Base-by-base conservation (phyloP, 2,113 vertebrate genomes). In the Anas platyrhynchos region DNA sequence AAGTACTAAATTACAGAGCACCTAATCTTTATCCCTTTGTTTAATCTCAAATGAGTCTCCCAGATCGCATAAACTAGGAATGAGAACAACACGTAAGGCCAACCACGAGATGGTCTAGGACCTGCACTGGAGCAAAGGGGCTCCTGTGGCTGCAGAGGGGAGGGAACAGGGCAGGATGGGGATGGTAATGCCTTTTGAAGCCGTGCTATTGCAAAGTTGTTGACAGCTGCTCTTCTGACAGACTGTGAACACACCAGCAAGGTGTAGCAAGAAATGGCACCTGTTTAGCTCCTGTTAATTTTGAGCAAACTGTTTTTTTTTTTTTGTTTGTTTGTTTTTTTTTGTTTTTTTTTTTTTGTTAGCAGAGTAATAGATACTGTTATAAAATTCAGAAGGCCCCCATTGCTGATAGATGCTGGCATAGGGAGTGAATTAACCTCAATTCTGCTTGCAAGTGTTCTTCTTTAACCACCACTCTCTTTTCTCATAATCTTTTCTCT, bases 1-100 rank as follows among this genome's bases (percentile, higher is more conserved):
- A 96, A 97, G 91, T 96, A 93, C 95, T 96, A 91, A 96, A 94
- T 96, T 96, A 92, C 88, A 91, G 95, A 87, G 92, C 93, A 95
- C 95, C 94, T 96, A 89, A 94, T 92, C 94, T 97, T 92, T 84
- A 89, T 77, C 56, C 93, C 77, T 93, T 93, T 96, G 77, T 95
- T 92, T 94, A 96, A 95, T 93, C 83, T 93, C 95, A 77, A 48
- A 96, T 46, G 83, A 85, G 83, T 93, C 71, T 97, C 93, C 55
- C 95, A 94, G 67, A 95, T 87, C 74, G 52, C 86, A 83, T 89
- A 85, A 96, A 73, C 48, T 26, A 63, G 67, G 79, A 69, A 83
- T 0, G 27, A 78, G 66, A 74, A 89, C 80, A 72, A 54, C 4
- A 0, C 34, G 11, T n/a, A 41, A 52, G 55, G 71, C 21, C 62